Evolutionary conservation across 2,888 invertebrate species (phyloP), one percentile per base, ranked within the genome.

Genomic region (Falcaria lacertinaria): DNA sequence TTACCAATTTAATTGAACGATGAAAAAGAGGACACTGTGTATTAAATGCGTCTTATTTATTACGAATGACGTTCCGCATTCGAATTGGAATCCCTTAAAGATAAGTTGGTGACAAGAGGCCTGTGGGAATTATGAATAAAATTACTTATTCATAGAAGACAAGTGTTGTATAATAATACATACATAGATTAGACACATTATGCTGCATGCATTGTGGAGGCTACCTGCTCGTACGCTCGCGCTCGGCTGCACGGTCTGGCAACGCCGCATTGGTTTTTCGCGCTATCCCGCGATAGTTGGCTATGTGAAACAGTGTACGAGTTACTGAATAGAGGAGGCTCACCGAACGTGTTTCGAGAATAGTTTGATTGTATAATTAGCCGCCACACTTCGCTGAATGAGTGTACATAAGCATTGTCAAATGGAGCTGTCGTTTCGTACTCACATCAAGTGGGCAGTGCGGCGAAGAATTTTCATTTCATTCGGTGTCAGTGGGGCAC

Each of bases 251-350:
- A 82, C 88, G 81, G 78, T 75, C 76, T 75, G 88, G 88, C 88
- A 89, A 89, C 88, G 85, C 71, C 85, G 88, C 88, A 71, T 74
- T 75, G 62, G 72, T 79, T 77, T 80, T 84, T 83, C 76, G 83
- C 80, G 77, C 76, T 82, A 79, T 81, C 78, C 80, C 78, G 69
- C 74, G 73, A 73, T 78, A 68, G 69, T 73, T 69, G 63, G 69
- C 70, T 72, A 69, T 73, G 72, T 75, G 69, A 72, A 79, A 74
- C 71, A 68, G 65, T 64, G 69, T 77, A 61, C 68, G 60, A 62
- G 54, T 66, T 70, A 69, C 65, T 67, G 60, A 72, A 69, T 69
- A 69, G 55, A 62, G 65, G 60, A 58, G 54, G 64, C 60, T 65
- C 62, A 64, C 63, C 51, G 66, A 72, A 71, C 69, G 64, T 71